Evolutionary conservation across 2,888 invertebrate genomes (phyloP), one percentile per base, ranked within the genome.

Genomic region (Apodemia duryi): DNA sequence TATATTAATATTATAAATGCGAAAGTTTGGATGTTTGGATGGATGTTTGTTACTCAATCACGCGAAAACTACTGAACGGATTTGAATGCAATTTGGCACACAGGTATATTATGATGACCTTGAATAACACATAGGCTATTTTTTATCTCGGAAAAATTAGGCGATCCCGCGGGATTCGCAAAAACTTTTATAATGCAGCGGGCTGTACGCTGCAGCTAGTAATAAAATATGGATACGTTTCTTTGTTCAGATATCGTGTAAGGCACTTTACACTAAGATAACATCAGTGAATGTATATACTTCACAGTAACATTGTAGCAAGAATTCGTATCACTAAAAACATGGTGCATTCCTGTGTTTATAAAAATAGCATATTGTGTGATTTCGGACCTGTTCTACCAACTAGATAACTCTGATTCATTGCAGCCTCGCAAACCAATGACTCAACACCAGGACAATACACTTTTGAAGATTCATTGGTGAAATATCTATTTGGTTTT

Each of bases 341-440:
- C 57, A 29, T 32, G 57, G 57, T 57, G 57, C 57, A 57, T 57
- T 57, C 57, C 57, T 57, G 5, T 57, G 57, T 13, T 13, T 57
- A 57, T 32, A 57, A 57, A 57, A 57, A 57, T 57, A 57, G 57
- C 32, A 32, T 57, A 57, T 57, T 57, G 57, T 57, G 32, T 32
- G 57, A 57, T 32, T 57, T 57, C 32, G 57, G 57, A 57, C 57
- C 57, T 32, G 57, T 57, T 57, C 35, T 32, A 32, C 57, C 13
- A 57, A 57, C 57, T 57, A 57, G 57, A 32, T 57, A 57, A 32
- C 32, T 57, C 57, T 57, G 57, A 57, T 57, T 57, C 57, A 57
- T 13, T 32, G 57, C 57, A 32, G 57, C 29, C 57, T 32, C 32
- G 57, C 32, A 13, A 49, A n/a, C 49, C 57, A 35, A 32, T 57